Evolutionary conservation across 2,113 vertebrate species (phyloP), one percentile per base, ranked within the genome.

Genomic region (Coptodon rendalli): DNA sequence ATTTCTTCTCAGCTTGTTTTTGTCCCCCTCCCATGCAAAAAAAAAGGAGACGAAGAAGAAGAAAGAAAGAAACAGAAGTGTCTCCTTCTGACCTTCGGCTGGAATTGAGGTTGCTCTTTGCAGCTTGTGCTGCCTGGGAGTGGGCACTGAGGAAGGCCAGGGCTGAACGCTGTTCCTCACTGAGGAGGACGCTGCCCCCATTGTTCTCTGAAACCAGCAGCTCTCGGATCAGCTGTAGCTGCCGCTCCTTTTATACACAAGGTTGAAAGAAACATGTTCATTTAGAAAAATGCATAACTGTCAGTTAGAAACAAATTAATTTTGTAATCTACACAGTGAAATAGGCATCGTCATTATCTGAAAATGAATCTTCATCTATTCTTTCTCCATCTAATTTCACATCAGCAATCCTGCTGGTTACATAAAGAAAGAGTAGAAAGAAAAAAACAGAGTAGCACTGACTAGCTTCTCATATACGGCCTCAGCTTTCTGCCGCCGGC

Each of bases 161-260:
- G 82, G 97, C 98, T 17, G 97, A 97, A 79, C 96, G 98, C 94
- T 99, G 98, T 81, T 99, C 98, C 63, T 98, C 98, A 0, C 96
- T 99, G 19, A 99, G 96, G 89, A 97, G 97, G 91, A 98, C 96
- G 66, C 98, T 98, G 90, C 93, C 96, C 1, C 97, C 96, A 0
- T 97, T 97, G 43, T 95, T 95, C 91, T 99, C 98, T 6, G 97
- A 96, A 94, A 97, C 95, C 85, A 99, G 96, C 94, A 99, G 95
- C 31, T 99, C 98, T 81, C 97, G 94, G 63, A 99, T 99, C 94
- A 99, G 95, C 92, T 98, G 98, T 57, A 99, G 96, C 91, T 99
- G 98, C 48, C 97, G 92, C 88, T 99, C 98, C 98, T 99, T 52
- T 84, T 73, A 91, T 6, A 5, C 31, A 80, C 81, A 95, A 91